These are phyloP conservation scores for Caenorhabditis elegans DNA, from an alignment of 1,140 invertebrate species.

Conservation along the genomic window WBcel235 BX284603.4:10178501-10179000, in stretches of 20 bases:
- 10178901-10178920: conserved; percentile 64
- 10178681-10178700: conserved; percentile 64
- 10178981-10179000: conserved; percentile 62
- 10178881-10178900: conserved; percentile 61
- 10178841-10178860: conserved; percentile 67
- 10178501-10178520: conserved; percentile 60
- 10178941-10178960: conserved; percentile 62
- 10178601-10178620: background rate
- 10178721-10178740: conserved; percentile 63
- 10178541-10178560: conserved; percentile 65
- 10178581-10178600: too few relatives aligned
- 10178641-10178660: conserved; percentile 57
- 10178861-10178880: conserved; percentile 61
- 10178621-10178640: conserved; percentile 57
- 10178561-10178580: conserved; percentile 57
- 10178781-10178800: conserved; percentile 58
- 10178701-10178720: conserved; percentile 61
- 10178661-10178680: conserved; percentile 61
- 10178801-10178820: conserved; percentile 59
- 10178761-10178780: conserved; percentile 63
- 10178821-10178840: conserved; percentile 64
- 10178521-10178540: conserved; percentile 64
- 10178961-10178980: conserved; percentile 65
- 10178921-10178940: conserved; percentile 59
- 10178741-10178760: conserved; percentile 57